A percentile compares a stretch with the other conserved stretches of the same genome.
Evolutionary conservation across 1,140 invertebrate genomes (phyloP).

Genomic region (Ladona fulva): DNA sequence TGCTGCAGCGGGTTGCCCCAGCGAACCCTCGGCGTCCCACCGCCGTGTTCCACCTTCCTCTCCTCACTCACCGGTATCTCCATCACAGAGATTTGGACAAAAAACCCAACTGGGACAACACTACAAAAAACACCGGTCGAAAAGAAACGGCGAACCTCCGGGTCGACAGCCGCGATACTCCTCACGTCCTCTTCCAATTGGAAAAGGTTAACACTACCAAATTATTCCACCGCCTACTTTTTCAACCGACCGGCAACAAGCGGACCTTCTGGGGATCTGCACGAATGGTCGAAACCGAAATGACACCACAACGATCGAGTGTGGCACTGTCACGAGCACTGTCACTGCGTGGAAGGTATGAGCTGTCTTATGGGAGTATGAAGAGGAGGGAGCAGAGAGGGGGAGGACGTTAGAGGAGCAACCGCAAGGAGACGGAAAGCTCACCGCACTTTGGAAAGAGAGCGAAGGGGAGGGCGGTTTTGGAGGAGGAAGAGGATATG

Average conservation of each 20-base stretch:
- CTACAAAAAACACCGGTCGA: no score
- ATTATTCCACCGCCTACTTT: no score
- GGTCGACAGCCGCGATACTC: no score
- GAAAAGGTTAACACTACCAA: no score
- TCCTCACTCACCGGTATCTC: neutral
- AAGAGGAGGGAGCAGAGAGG: neutral
- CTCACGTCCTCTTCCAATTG: no score
- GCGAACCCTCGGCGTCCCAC: neutral
- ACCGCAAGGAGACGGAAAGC: neutral
- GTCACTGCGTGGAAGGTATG: neutral
- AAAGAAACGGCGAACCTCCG: no score
- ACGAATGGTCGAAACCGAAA: neutral
- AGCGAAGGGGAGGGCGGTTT: neutral
- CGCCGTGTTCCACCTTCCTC: neutral
- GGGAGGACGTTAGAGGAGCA: neutral
- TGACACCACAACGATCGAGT: neutral
- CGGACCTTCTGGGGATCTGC: neutral
- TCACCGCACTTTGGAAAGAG: neutral
- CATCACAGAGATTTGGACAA: no score
- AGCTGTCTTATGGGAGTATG: neutral
- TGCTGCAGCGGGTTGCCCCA: neutral
- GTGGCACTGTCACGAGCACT: neutral
- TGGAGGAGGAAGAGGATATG: slow-evolving; percentile 13
- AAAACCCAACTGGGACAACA: no score
- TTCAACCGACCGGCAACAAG: no score